Evolutionary conservation across 2,797 vertebrate species (phyloP), one percentile per base, ranked within the genome.

Genomic region (Onychomys arenicola): DNA sequence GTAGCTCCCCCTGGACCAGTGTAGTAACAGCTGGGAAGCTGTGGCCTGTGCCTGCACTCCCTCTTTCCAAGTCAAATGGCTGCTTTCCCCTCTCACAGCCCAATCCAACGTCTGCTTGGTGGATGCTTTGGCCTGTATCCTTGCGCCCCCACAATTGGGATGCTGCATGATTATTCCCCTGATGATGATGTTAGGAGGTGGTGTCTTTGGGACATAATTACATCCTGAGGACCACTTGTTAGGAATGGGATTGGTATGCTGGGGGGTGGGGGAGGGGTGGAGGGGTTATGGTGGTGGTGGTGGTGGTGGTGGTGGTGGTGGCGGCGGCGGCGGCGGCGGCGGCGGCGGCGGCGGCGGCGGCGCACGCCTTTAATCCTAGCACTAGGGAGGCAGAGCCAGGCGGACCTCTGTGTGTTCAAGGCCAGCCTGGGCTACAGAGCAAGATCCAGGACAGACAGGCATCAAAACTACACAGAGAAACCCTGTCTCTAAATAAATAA

Each of bases 1-100:
- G 17, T 0, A 8, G 29, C 73, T 59, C 57, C 21, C 32, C 69
- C 27, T 2, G 2, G 4, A 40, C 34, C 1, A 2, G n/a, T 1
- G 61, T 16, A 25, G 37, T 13, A 3, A 34, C 37, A n/a, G 83
- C 55, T 57, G 73, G 80, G 25, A 1, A 5, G 3, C n/a, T 11
- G 59, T 14, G 11, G 3, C 77, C 83, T 82, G 63, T 1, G 5
- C 34, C 43, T 37, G n/a, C 61, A 19, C 59, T 75, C 55, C 83
- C 32, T 71, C 46, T 86, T 29, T 78, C n/a, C 65, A 49, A 71
- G 34, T 27, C 77, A 52, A 0, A n/a, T 13, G 57, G 71, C 14
- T 4, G 17, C 49, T 67, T 76, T 78, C 34, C 80, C 12, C 34
- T 16, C 32, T 13, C 6, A 2, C 10, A 37, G 49, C 25, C 29